Evolutionary conservation across 2,888 invertebrate species (phyloP), one percentile per base, ranked within the genome.

Genomic region (Drosophila kuntzei): DNA sequence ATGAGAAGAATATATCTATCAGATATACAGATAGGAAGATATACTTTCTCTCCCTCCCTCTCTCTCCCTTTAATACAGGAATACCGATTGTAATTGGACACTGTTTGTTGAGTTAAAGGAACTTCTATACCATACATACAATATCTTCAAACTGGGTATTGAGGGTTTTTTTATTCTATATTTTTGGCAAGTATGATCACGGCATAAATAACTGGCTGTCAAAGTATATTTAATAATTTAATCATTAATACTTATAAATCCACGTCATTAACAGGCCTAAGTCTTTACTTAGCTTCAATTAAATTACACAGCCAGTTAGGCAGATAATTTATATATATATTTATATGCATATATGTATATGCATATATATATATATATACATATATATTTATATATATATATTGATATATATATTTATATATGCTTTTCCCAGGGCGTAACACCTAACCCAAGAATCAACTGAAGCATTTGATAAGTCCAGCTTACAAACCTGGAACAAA

Each of bases 291-390:
- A 67, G 55, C 79, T 73, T 74, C 69, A 67, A 75, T 74, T 74
- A 79, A 68, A 75, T 79, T 75, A 75, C 75, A 75, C 75, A 75
- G 75, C 75, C 75, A 75, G 57, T 74, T 68, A 67, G 75, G 75
- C 79, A 75, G 75, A 75, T 79, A 79, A 78, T 74, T 61, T 49
- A 59, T 77, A 59, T 61, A 55, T 62, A 58, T 37, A 37, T 58
- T 34, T 39, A 63, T 37, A 60, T 44, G 43, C 34, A 43, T 60
- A 18, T 49, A 20, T 49, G 32, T 49, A 22, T 49, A 8, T 34
- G 25, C 67, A 59, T 65, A 37, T 47, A 55, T 36, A 36, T 47
- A 22, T 36, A 36, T 18, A 54, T 32, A 11, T 60, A 34, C 41
- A 18, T 46, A 37, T 47, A 12, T 47, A 9, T 37, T 32, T 44